Base-by-base conservation (phyloP, 2,797 vertebrate species). In the Heterohyrax brucei region DNA sequence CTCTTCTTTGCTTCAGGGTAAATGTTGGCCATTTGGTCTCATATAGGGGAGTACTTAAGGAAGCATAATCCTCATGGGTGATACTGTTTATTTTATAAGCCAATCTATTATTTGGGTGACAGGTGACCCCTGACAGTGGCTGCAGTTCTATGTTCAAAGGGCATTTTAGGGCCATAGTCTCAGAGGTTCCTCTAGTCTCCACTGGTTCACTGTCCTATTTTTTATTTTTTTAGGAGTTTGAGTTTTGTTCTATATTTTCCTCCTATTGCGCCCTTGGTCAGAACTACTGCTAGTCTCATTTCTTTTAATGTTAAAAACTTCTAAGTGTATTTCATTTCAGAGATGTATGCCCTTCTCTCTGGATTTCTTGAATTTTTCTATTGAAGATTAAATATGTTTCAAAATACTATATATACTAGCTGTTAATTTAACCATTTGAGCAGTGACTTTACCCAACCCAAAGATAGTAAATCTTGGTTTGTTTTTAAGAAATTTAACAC, bases 281-380 rank as follows among this genome's bases (percentile, higher is more conserved):
- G 33, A 39, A n/a, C 8, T 18, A 16, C 19, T 13, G 7, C 7
- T 72, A 39, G 19, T 72, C 33, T 39, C 50, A 93, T 89, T 94
- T 76, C 28, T 73, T 77, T 95, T 62, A 91, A 93, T 13, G 79
- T 26, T 77, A 76, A 91, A 90, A 80, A 70, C 30, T 22, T 89
- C 83, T 89, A 6, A 68, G 73, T 78, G 13, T 7, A 83, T 91
- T 56, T 93, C 53, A 91, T 94, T 88, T 92, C 33, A 89, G 70
- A 95, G 39, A 79, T 56, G 19, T 72, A 84, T 39, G 85, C 18
- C 7, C 12, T 94, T 94, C 30, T 82, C 53, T 19, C 50, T 66
- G n/a, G 22, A 22, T 92, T 93, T 89, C 16, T 61, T 89, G 62
- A 78, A 76, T 77, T 85, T 95, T 87, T 66, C 80, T 79, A 61